A percentile compares a stretch with the other conserved stretches of the same genome.
These are phyloP conservation scores for Palythoa grandiflora DNA, from an alignment of 92 coral and sea anemone genomes.

Conservation along the genomic window DNA sequence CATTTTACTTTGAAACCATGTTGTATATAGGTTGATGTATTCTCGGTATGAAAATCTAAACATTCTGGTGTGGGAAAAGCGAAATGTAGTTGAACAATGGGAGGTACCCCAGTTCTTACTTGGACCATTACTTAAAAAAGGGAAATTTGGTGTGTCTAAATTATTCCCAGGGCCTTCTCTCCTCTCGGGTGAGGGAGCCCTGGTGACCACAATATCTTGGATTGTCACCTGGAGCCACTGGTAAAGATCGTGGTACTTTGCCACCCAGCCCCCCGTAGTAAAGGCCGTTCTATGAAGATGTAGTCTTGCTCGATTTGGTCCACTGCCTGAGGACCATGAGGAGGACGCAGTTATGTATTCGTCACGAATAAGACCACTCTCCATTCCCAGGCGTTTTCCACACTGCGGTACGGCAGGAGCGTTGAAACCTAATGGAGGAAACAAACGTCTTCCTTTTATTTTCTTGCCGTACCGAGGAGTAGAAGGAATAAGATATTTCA, in stretches of 20 bases:
- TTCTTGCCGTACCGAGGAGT: not conserved
- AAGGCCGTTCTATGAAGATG: slow-evolving; percentile 27
- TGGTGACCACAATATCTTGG: not conserved
- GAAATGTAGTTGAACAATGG: no score
- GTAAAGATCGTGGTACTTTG: slow-evolving; percentile 21
- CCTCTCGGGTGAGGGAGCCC: no score
- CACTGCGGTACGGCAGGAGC: slow-evolving; percentile 28
- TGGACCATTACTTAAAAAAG: no score
- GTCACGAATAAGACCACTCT: slow-evolving; percentile 64
- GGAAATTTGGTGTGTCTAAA: no score
- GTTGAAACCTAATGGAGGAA: slow-evolving; percentile 1
- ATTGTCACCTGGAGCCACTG: slow-evolving; percentile 78
- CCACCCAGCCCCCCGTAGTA: slow-evolving; percentile 70
- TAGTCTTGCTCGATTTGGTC: slow-evolving; percentile 81
- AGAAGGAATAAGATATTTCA: not conserved
- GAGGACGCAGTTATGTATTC: slow-evolving; percentile 71
- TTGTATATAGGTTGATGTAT: no score
- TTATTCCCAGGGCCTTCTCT: no score
- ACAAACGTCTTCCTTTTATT: not conserved
- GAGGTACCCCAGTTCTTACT: no score
- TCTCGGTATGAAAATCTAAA: no score
- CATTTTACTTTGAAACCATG: no score
- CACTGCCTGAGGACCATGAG: slow-evolving; percentile 11
- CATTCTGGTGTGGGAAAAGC: no score
- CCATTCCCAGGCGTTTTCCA: slow-evolving; percentile 68